Conservation (phyloP, 2,113 vertebrate genomes). For the Dromas ardeola region DNA sequence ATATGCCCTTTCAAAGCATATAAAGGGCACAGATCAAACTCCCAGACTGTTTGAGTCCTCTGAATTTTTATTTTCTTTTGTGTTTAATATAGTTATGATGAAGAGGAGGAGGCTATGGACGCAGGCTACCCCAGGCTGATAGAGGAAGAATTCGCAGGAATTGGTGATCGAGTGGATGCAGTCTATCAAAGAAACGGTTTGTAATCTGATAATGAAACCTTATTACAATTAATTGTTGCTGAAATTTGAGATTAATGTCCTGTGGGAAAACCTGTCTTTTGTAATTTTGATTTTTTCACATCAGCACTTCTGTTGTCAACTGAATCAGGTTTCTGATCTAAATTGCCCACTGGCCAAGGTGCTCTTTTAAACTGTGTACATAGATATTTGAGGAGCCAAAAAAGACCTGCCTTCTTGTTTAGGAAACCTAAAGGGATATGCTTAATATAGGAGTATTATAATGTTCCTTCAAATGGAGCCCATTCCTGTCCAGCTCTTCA, state of each 20-base stretch:
- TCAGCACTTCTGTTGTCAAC: neutral
- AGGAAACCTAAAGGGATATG: neutral
- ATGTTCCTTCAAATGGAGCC: neutral
- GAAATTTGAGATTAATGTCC: neutral
- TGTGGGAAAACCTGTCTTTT: neutral
- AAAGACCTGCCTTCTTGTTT: neutral
- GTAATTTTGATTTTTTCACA: neutral
- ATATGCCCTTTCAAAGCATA: neutral
- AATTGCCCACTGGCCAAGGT: neutral
- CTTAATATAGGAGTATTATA: neutral
- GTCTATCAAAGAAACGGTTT: slow-evolving; percentile 86
- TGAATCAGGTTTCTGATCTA: neutral
- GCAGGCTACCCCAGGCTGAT: slow-evolving; percentile 82
- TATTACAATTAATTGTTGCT: neutral
- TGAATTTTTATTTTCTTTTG: neutral
- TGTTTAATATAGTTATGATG: slow-evolving; percentile 82
- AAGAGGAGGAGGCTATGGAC: slow-evolving; percentile 81
- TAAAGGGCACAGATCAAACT: neutral
- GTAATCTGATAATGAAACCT: neutral
- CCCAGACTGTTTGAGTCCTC: neutral
- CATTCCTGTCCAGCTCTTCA: neutral
- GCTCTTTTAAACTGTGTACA: neutral
- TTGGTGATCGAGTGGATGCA: slow-evolving; percentile 89
- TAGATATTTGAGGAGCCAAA: neutral
- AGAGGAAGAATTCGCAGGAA: slow-evolving; percentile 87